Evolutionary conservation across 2,113 vertebrate genomes (phyloP).

Genomic region (Crotalus helleri): DNA sequence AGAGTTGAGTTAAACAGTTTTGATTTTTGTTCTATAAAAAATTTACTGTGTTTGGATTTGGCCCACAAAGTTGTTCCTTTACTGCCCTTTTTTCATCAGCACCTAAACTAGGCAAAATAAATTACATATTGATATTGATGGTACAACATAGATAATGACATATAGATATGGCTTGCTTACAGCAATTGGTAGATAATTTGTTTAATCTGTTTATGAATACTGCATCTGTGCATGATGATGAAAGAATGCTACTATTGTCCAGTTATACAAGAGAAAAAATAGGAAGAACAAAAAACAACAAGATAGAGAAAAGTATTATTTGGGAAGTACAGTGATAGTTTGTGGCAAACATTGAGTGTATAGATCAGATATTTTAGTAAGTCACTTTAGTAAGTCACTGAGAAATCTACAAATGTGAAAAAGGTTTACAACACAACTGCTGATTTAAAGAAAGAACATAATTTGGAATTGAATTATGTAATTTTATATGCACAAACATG

Average conservation of each 20-base stretch:
- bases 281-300: not conserved
- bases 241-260: not conserved
- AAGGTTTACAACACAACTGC: not conserved
- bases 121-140: not conserved
- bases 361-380: not conserved
- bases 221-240: not conserved
- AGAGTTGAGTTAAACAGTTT: not conserved
- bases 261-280: not conserved
- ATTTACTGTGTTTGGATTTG: not conserved
- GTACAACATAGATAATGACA: not conserved
- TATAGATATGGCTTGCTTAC: not conserved
- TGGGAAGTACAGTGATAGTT: not conserved
- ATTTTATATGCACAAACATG: too few species aligned
- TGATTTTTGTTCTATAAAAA: not conserved
- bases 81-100: not conserved
- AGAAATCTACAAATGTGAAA: not conserved
- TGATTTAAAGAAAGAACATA: not conserved
- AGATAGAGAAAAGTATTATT: not conserved
- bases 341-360: not conserved
- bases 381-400: not conserved
- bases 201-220: not conserved
- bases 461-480: too few species aligned
- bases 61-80: not conserved
- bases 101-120: not conserved
- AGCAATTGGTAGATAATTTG: not conserved